Conservation (phyloP, 2,888 invertebrate species). For the Operophtera brumata region DNA sequence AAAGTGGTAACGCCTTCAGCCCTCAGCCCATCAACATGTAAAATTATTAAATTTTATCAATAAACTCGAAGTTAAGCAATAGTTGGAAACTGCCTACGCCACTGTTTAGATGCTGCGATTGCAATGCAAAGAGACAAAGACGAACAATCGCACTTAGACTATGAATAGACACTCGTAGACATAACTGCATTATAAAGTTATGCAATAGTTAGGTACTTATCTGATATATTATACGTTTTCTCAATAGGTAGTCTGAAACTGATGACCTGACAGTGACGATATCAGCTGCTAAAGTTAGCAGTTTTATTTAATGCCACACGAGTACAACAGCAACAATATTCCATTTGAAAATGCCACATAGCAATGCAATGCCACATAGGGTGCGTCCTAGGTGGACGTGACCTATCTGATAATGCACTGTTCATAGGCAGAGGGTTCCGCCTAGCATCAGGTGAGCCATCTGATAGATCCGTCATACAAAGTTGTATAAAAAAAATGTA, state of each 20-base stretch:
- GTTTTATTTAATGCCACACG: neutral
- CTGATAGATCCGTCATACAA: too few species aligned
- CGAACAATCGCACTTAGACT: neutral
- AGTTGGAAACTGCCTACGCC: constrained; percentile 45
- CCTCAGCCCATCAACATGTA: constrained; percentile 30
- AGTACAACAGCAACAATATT: neutral
- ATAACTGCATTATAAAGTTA: constrained; percentile 1
- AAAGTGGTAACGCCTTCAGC: neutral
- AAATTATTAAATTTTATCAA: constrained; percentile 50
- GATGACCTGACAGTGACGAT: neutral
- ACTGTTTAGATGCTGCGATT: constrained; percentile 8
- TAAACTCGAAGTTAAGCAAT: constrained; percentile 52
- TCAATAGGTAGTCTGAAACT: neutral
- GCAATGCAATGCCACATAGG: too few species aligned
- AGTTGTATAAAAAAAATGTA: too few species aligned
- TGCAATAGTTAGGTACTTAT: neutral
- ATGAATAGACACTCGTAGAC: neutral
- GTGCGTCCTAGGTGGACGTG: too few species aligned
- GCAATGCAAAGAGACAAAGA: neutral
- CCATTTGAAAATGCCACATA: too few species aligned
- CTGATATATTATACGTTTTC: neutral
- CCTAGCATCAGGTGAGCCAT: too few species aligned
- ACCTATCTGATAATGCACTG: too few species aligned
- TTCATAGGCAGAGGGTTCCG: too few species aligned
- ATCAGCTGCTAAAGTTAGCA: neutral